Base-by-base conservation (phyloP, 2,113 vertebrate genomes). In the Semicossyphus pulcher region DNA sequence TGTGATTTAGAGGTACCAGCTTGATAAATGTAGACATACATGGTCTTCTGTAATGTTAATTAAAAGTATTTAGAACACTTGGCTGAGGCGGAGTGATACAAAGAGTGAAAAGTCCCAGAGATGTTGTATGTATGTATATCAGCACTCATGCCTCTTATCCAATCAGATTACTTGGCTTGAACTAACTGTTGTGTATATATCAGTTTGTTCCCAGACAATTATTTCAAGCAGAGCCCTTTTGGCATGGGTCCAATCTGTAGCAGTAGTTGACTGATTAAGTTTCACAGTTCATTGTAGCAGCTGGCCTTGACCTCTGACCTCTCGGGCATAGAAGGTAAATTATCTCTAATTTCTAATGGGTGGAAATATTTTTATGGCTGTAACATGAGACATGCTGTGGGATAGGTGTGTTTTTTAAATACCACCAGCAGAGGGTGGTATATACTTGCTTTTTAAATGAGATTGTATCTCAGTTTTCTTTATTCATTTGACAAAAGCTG, bases 401-500 rank as follows among this genome's bases (percentile, higher is more conserved):
- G n/a, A 21, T 26, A 18, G 63, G 26, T 77, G 81, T 85, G 61
- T 37, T 81, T 45, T 7, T 4, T 18, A n/a, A 8, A 5, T 25
- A 34, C 47, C 0, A 2, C 85, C 91, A 88, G 44, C 31, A 92
- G 90, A 83, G 80, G 86, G 90, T 61, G 21, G 49, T 70, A 26
- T 32, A 37, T 52, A 53, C 78, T 20, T 61, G 61, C 20, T 56
- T 48, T 26, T 10, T 48, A 12, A 3, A 28, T 21, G 15, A 28
- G 2, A 11, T 5, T 31, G 23, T 6, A 0, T 10, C 4, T 25
- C 9, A 15, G 57, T 39, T 16, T 10, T 58, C 3, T 53, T 32
- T 11, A 23, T 4, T n/a, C 45, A n/a, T 14, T n/a, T 10, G 36
- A 47, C 5, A 44, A n/a, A 32, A 65, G 52, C 48, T 10, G 10